phyloP scores from a whole-genome alignment of 2,888 invertebrate genomes.

The Lysandra coridon region DNA sequence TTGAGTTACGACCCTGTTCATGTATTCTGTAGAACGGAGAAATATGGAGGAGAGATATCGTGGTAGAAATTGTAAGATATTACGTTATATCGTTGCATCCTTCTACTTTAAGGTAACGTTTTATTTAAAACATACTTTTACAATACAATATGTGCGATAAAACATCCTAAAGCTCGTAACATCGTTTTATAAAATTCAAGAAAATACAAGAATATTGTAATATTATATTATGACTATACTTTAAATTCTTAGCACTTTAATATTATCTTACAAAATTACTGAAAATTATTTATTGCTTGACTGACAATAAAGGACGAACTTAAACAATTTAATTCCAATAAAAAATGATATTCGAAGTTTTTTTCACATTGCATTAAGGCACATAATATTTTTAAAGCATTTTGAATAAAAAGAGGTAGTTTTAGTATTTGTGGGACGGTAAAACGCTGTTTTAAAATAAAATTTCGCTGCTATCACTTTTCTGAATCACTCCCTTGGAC shows the following conservation, averaged over 20 bases:
- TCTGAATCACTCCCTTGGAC: constrained; percentile 26
- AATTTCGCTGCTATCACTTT: constrained; percentile 24
- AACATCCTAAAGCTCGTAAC: not conserved
- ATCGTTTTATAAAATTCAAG: not conserved
- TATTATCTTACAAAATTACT: too few relatives aligned
- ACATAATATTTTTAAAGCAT: too few relatives aligned
- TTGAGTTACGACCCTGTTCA: constrained; percentile 29
- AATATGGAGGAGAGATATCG: constrained; percentile 28
- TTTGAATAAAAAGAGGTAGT: too few relatives aligned
- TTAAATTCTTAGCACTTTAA: too few relatives aligned
- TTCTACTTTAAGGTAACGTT: not conserved
- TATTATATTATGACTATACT: too few relatives aligned
- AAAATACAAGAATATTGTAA: not conserved
- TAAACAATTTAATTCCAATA: too few relatives aligned
- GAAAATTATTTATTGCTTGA: too few relatives aligned
- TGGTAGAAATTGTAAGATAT: constrained; percentile 26
- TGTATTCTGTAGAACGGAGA: constrained; percentile 28
- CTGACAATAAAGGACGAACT: too few relatives aligned
- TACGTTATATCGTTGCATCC: constrained; percentile 17
- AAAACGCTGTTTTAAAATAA: constrained; percentile 26
- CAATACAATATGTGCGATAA: not conserved
- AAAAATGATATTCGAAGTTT: too few relatives aligned
- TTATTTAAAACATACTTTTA: constrained; percentile 7
- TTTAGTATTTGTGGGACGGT: not conserved
- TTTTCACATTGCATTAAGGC: too few relatives aligned